Evolutionary conservation across 2,113 vertebrate species (phyloP).

Genomic region (Xerus inauris): DNA sequence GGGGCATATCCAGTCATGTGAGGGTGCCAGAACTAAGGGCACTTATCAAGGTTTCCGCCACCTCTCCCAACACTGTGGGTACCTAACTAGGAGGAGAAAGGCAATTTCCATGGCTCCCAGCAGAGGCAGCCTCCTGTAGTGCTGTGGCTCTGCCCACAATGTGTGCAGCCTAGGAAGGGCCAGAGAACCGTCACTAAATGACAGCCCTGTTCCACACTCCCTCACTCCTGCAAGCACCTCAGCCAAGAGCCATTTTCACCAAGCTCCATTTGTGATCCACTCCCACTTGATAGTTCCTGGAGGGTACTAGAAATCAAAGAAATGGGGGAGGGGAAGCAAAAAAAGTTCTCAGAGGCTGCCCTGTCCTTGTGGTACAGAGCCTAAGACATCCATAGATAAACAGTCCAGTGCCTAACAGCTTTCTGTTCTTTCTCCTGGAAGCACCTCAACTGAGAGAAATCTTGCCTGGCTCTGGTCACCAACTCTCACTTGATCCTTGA

Average conservation of each 20-base stretch:
- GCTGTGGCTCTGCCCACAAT: neutral
- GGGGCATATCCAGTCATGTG: neutral
- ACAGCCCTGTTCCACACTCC: too few relatives aligned
- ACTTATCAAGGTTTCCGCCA: neutral
- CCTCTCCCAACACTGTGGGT: neutral
- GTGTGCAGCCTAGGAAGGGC: neutral
- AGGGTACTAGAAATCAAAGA: neutral
- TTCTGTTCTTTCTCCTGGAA: neutral
- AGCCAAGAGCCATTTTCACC: neutral
- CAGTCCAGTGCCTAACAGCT: neutral
- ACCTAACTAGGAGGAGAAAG: neutral
- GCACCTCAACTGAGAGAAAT: neutral
- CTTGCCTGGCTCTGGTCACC: neutral
- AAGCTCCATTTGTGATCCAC: neutral
- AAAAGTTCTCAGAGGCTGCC: neutral
- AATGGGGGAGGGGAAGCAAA: neutral
- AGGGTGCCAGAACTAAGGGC: too few relatives aligned
- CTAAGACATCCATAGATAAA: neutral
- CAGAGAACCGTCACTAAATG: too few relatives aligned
- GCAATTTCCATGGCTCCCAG: neutral
- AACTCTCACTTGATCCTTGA: neutral
- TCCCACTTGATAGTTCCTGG: neutral
- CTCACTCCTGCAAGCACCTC: neutral
- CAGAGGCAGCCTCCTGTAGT: neutral
- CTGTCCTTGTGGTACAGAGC: neutral